A percentile compares a stretch with the other conserved stretches of the same genome.
phyloP scores from a whole-genome alignment of 1,140 invertebrate genomes.

The Harpegnathos saltator region DNA sequence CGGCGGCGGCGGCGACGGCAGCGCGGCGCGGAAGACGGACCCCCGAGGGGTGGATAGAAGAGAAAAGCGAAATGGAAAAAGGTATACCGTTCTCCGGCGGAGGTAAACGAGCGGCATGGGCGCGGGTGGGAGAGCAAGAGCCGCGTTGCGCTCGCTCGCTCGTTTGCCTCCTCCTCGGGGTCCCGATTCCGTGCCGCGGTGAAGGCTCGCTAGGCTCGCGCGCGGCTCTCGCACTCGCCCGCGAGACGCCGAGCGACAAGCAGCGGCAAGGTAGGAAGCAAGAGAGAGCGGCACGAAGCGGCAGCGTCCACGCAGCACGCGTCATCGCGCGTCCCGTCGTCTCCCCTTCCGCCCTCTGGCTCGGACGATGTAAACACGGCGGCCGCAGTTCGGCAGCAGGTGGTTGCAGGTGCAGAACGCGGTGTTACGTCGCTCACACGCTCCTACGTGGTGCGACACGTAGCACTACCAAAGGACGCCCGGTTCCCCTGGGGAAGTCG shows the following conservation, averaged over 20 bases:
- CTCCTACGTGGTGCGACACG: not conserved
- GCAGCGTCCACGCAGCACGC: not conserved
- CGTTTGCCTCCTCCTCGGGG: not conserved
- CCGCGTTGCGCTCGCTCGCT: not conserved
- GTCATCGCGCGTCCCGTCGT: not conserved
- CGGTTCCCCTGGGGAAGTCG: not conserved
- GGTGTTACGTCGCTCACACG: not conserved
- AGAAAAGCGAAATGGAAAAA: conserved; percentile 59
- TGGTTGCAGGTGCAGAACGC: conserved; percentile 31
- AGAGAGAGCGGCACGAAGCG: too few species aligned
- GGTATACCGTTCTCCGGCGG: conserved; percentile 54
- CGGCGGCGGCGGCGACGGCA: too few species aligned
- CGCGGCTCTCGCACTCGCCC: conserved; percentile 18
- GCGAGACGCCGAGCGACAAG: conserved; percentile 34
- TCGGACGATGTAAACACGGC: conserved; percentile 53
- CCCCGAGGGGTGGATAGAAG: conserved; percentile 21
- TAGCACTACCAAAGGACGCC: not conserved
- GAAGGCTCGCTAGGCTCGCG: not conserved
- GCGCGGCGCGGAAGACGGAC: conserved; percentile 17
- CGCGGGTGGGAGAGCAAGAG: conserved; percentile 1
- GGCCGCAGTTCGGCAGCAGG: conserved; percentile 16
- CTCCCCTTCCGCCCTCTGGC: too few species aligned
- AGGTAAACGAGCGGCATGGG: conserved; percentile 35
- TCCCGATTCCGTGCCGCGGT: conserved; percentile 13
- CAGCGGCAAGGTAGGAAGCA: not conserved